A percentile compares a stretch with the other conserved stretches of the same genome.
Conservation (phyloP, 2,888 invertebrate genomes). For the Himalopsyche tibetana region DNA sequence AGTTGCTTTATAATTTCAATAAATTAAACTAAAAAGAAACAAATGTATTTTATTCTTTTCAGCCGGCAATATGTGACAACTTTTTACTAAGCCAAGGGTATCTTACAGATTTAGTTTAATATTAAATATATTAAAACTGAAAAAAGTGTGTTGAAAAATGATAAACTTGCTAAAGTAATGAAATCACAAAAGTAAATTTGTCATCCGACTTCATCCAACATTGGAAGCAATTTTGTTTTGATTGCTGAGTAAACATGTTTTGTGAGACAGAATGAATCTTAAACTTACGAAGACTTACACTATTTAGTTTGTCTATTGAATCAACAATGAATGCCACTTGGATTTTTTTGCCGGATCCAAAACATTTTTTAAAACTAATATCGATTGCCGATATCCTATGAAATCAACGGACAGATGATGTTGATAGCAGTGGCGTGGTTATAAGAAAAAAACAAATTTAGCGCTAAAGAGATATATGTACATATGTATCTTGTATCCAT, state of each 20-base stretch:
- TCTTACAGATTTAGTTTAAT: no score
- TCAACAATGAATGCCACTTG: neutral
- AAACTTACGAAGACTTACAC: neutral
- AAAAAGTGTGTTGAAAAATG: neutral
- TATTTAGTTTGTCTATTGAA: neutral
- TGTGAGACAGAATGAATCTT: neutral
- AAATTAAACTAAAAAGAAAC: no score
- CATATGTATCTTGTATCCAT: no score
- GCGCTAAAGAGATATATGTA: no score
- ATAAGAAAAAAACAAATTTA: neutral
- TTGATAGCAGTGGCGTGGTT: slow-evolving; percentile 14
- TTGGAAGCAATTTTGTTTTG: neutral
- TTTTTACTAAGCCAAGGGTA: no score
- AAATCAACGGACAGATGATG: slow-evolving; percentile 14
- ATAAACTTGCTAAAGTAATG: neutral
- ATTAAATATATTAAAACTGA: neutral
- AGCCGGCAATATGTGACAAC: no score
- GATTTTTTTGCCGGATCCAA: neutral
- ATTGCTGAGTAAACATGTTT: neutral
- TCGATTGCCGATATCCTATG: neutral
- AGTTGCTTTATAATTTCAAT: no score
- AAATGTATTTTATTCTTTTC: no score
- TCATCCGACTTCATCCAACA: neutral
- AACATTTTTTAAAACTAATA: slow-evolving; percentile 1
- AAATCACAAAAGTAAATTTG: neutral